phyloP scores from a whole-genome alignment of 2,888 invertebrate species.

The Nycteola revayana region DNA sequence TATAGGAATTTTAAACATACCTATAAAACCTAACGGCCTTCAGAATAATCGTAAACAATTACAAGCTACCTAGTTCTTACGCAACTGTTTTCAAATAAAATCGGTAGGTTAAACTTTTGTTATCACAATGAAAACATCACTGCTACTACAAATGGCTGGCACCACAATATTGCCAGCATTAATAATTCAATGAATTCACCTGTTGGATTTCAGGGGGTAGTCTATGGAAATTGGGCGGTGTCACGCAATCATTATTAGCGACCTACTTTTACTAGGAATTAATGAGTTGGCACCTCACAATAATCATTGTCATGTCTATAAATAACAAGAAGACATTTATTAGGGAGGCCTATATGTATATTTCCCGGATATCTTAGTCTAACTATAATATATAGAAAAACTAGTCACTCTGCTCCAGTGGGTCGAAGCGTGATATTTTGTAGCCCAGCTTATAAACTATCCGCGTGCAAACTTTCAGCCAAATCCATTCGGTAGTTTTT shows the following conservation, averaged over 20 bases:
- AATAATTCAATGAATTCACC: slow-evolving; percentile 66
- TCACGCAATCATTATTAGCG: slow-evolving; percentile 51
- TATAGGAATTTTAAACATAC: slow-evolving; percentile 14
- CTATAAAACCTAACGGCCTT: slow-evolving; percentile 19
- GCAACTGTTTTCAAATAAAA: slow-evolving; percentile 8
- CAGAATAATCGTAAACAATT: slow-evolving; percentile 10
- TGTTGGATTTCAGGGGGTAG: slow-evolving; percentile 54
- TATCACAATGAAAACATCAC: slow-evolving; percentile 3
- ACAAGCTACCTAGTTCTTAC: slow-evolving; percentile 12
- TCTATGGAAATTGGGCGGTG: slow-evolving; percentile 43
- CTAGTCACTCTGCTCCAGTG: no score
- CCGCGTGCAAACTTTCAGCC: no score
- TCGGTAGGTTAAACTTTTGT: slow-evolving; percentile 1
- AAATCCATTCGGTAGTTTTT: no score
- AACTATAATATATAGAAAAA: no score
- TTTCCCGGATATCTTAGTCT: no score
- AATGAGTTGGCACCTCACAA: slow-evolving; percentile 16
- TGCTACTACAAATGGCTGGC: slow-evolving; percentile 9
- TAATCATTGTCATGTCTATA: slow-evolving; percentile 6
- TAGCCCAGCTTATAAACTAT: no score
- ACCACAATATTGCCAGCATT: slow-evolving; percentile 38
- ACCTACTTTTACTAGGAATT: slow-evolving; percentile 36
- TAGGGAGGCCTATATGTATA: no score
- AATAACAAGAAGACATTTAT: slow-evolving; percentile 6
- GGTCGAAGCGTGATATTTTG: no score